These are phyloP conservation scores for Anaspis maculata DNA, from an alignment of 2,888 invertebrate species.

Conservation along the genomic window DNA sequence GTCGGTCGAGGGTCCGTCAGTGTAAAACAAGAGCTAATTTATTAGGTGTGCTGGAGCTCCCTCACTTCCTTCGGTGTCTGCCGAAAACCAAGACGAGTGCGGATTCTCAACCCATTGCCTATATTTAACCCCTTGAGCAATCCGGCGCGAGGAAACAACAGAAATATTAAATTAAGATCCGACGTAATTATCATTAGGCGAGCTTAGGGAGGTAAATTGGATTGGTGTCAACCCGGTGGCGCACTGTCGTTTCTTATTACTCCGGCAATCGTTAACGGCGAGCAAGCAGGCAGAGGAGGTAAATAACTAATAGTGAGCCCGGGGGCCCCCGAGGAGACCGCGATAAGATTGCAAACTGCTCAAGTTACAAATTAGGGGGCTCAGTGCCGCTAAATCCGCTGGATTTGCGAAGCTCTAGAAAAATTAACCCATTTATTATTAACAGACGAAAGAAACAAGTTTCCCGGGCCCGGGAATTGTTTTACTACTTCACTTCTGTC, in stretches of 20 bases:
- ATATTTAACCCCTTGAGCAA: too few relatives aligned
- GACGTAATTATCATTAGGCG: constrained; percentile 25
- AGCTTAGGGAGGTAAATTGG: constrained; percentile 24
- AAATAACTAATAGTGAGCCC: constrained; percentile 28
- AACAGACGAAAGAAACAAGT: constrained; percentile 35
- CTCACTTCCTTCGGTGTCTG: too few relatives aligned
- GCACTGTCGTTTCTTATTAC: constrained; percentile 25
- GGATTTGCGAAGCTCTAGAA: constrained; percentile 39
- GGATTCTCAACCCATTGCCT: too few relatives aligned
- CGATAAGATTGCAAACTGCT: constrained; percentile 34
- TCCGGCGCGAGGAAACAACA: too few relatives aligned
- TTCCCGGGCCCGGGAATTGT: constrained; percentile 34
- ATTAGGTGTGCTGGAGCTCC: too few relatives aligned
- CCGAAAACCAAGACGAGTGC: too few relatives aligned
- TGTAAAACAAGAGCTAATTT: too few relatives aligned
- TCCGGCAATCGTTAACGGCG: constrained; percentile 23
- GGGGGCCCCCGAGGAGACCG: constrained; percentile 21
- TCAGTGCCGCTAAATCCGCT: constrained; percentile 30
- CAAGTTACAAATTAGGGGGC: constrained; percentile 39
- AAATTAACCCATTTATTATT: constrained; percentile 43
- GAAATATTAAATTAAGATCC: constrained; percentile 26
- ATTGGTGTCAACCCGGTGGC: constrained; percentile 26
- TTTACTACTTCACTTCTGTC: constrained; percentile 29
- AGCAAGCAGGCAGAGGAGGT: too few relatives aligned
- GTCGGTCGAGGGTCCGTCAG: too few relatives aligned